Base-by-base conservation (phyloP, 2,113 vertebrate species). In the Laterallus jamaicensis region DNA sequence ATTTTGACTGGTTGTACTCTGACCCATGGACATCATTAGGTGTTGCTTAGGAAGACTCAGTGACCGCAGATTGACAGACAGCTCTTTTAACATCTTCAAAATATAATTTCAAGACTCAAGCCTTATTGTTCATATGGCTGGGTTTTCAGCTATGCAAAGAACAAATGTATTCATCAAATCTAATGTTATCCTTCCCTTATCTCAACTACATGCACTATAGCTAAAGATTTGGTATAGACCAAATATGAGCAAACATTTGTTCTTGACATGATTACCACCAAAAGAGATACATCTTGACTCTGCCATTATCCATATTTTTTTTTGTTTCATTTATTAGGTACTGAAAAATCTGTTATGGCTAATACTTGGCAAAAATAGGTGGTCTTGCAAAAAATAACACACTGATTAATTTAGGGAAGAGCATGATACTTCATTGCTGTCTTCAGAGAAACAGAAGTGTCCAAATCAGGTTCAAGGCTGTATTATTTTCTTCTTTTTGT, bases 131-230 rank as follows among this genome's bases (percentile, higher is more conserved):
- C 19, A 47, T 83, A 76, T 63, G 10, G 5, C 10, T 85, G 35
- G 5, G 42, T 75, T 70, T 82, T 60, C 8, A 60, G 12, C 9
- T 63, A 49, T 77, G 66, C 6, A n/a, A 69, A 75, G 14, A 47
- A 25, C 20, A 9, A 37, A 18, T 11, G 19, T 5, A 35, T 87
- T 62, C 0, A 32, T 49, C 10, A 39, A 59, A 52, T 22, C 13
- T 68, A 10, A 32, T 0, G 0, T 22, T 39, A 60, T 16, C 5
- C 1, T 76, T 87, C 32, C 62, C 6, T 67, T 12, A 47, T 55
- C 31, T 79, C 37, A 63, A 7, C 28, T 52, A 15, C 21, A 19
- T 0, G 4, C 2, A 35, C 8, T 79, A 19, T 6, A 87, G 15
- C 6, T 42, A 68, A 24, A 4, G 52, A 18, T 44, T 89, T 77